Conservation (phyloP, 2,888 invertebrate species). For the Apocheima hispidaria region DNA sequence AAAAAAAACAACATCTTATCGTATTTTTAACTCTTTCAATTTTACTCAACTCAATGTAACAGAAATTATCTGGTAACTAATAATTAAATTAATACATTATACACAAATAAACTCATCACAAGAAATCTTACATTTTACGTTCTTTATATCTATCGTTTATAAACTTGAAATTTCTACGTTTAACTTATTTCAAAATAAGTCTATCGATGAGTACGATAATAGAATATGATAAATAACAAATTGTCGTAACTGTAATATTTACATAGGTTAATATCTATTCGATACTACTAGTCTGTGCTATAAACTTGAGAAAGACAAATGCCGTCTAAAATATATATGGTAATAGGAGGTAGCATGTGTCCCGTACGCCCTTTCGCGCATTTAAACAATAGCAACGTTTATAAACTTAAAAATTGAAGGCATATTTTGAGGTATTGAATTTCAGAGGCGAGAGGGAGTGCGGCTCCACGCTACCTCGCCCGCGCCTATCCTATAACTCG, state of each 20-base stretch:
- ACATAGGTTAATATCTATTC: conserved; percentile 73
- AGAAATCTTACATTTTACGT: conserved; percentile 68
- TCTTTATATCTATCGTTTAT: conserved; percentile 70
- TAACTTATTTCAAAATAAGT: conserved; percentile 81
- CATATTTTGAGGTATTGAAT: conserved; percentile 66
- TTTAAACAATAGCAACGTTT: conserved; percentile 43
- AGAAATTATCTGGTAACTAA: conserved; percentile 83
- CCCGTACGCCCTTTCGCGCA: conserved; percentile 36
- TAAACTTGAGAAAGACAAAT: conserved; percentile 74
- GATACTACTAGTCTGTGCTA: conserved; percentile 76
- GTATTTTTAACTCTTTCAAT: conserved; percentile 73
- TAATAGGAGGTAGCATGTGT: conserved; percentile 37
- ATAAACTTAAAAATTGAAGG: conserved; percentile 67
- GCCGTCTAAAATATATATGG: conserved; percentile 66
- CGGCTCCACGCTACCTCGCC: conserved; percentile 61
- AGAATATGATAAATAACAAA: conserved; percentile 84
- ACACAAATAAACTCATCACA: conserved; percentile 79
- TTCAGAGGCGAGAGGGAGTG: conserved; percentile 43
- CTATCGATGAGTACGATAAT: conserved; percentile 78
- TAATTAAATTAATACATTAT: conserved; percentile 80
- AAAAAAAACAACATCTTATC: conserved; percentile 82
- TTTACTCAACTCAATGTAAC: conserved; percentile 84
- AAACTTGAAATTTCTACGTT: conserved; percentile 78
- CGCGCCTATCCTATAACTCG: conserved; percentile 70
- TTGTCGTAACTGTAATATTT: conserved; percentile 77